Evolutionary conservation across 2,113 vertebrate species (phyloP), one percentile per base, ranked within the genome.

Genomic region (Podiceps cristatus): DNA sequence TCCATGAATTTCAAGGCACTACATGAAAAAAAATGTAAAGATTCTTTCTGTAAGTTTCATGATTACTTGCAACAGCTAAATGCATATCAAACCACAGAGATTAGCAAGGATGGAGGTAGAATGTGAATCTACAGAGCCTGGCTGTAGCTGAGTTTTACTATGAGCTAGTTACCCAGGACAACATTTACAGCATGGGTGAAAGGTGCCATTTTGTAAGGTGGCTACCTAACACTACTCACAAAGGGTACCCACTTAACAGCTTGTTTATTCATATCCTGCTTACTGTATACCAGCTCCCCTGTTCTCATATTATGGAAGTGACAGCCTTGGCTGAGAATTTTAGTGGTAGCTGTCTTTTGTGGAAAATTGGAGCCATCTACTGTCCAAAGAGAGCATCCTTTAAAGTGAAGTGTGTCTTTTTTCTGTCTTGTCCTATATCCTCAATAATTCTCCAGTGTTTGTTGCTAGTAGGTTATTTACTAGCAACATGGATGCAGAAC

Each of bases 331-430:
- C 64, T 92, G 52, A 92, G 75, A 93, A 71, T 91, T 91, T 53
- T 64, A 84, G 60, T 28, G 13, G 40, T 69, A 42, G 58, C 4
- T 72, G 64, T 66, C 88, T 97, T 89, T 33, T 96, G 9, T 98
- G 89, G 98, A 96, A 98, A 98, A 90, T 58, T 88, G 80, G 96
- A 98, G 98, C 97, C 98, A 98, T 80, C 98, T 98, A 96, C 98
- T 98, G 98, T 96, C 74, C 88, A 91, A 89, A 94, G 35, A 96
- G 19, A 81, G 77, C 53, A 16, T 52, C 7, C 19, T 62, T 96
- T 90, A 33, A 71, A 53, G 37, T 62, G 13, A 47, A 84, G 12
- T n/a, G 3, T 37, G 10, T 56, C 11, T 3, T 56, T 67, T 69
- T 81, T 74, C 52, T 79, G 6, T 52, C 12, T 71, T 86, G 16